Percentiles rank a stretch among this genome's conserved stretches.
Evolutionary conservation across 2,888 invertebrate species (phyloP).

Genomic region (Nomada hirtipes): DNA sequence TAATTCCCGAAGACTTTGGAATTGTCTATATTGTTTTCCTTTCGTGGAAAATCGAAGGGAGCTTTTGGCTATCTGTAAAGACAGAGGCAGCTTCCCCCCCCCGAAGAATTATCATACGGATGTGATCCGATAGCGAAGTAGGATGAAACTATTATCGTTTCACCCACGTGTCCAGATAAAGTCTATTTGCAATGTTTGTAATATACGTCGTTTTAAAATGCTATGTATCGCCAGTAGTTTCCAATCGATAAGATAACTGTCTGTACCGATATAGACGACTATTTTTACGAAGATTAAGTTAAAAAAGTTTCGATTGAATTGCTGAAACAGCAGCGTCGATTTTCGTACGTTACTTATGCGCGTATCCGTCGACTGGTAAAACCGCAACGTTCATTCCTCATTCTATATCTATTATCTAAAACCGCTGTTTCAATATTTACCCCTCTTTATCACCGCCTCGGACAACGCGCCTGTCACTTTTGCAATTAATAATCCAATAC

Average conservation of each 20-base stretch:
- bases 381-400: not conserved
- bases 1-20: too few relatives aligned
- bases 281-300: conserved; percentile 8
- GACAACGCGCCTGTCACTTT: not conserved
- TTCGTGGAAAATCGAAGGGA: not conserved
- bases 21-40: not conserved
- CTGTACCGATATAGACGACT: not conserved
- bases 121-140: not conserved
- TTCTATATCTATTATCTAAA: not conserved
- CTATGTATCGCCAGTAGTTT: not conserved
- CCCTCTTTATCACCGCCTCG: not conserved
- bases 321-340: not conserved
- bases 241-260: conserved; percentile 32
- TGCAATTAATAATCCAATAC: not conserved
- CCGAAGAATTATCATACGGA: not conserved
- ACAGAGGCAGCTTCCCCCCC: not conserved
- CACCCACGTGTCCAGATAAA: conserved; percentile 28
- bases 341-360: not conserved
- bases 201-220: conserved; percentile 1
- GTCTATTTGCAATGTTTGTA: conserved; percentile 20
- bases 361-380: not conserved
- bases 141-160: not conserved
- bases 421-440: not conserved
- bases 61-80: not conserved
- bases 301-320: conserved; percentile 7